These are phyloP conservation scores for Pocillopora meandrina DNA, from an alignment of 92 coral and sea anemone species.

Conservation along the genomic window DNA sequence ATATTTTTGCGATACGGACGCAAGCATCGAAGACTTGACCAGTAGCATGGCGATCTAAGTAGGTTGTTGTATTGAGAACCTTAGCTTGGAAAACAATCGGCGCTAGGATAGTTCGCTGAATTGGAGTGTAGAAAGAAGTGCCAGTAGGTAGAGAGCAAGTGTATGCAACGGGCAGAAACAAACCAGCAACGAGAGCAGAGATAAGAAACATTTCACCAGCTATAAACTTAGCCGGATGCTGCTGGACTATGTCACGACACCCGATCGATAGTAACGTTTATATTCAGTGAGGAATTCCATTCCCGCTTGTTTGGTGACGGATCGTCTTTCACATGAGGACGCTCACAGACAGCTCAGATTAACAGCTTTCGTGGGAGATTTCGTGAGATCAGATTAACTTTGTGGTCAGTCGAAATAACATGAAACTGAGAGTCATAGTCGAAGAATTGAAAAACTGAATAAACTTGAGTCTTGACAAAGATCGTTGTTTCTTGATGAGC, in stretches of 20 bases:
- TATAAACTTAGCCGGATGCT: not conserved
- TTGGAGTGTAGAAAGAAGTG: conserved; percentile 48
- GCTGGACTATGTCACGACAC: conserved; percentile 29
- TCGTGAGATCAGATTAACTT: not conserved
- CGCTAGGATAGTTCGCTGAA: conserved; percentile 79
- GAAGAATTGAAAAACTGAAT: not conserved
- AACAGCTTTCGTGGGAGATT: conserved; percentile 14
- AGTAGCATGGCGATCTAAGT: not conserved
- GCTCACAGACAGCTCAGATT: conserved; percentile 13
- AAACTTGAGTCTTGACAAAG: not conserved
- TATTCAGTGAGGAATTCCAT: conserved; percentile 18
- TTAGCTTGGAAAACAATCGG: conserved; percentile 82
- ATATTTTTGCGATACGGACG: conserved; percentile 54
- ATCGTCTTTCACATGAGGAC: conserved; percentile 18
- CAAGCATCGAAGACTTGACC: conserved; percentile 64
- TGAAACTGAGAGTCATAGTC: not conserved
- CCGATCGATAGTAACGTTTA: conserved; percentile 16
- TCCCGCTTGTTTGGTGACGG: conserved; percentile 1
- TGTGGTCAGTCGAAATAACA: not conserved
- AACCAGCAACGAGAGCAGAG: conserved; percentile 1
- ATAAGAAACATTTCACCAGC: conserved; percentile 38
- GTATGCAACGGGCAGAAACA: not conserved
- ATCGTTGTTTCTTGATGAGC: not conserved
- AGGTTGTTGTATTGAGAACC: conserved; percentile 68
- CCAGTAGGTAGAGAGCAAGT: conserved; percentile 18